Evolutionary conservation across 2,888 invertebrate genomes (phyloP), one percentile per base, ranked within the genome.

Genomic region (Dioctria rufipes): DNA sequence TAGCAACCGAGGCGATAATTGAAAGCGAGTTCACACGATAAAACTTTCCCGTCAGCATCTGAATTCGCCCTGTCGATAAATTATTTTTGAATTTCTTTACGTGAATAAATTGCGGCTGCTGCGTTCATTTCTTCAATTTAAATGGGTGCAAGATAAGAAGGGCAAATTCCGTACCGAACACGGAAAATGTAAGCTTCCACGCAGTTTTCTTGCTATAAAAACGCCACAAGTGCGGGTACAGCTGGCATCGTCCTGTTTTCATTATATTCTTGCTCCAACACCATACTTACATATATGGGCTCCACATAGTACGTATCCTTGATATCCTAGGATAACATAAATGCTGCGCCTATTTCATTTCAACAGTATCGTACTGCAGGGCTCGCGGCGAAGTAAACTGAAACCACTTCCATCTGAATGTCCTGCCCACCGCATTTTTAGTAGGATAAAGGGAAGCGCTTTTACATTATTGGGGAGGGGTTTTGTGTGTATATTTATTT

Each of bases 171-270:
- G 11, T 39, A 6, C 13, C n/a, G 40, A 6, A 46, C 39, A 40
- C 40, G 58, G 5, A 46, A 60, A 60, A 60, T 40, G 60, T 60
- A 75, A 60, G 42, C 60, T 75, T 73, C 6, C 73, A 75, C 73
- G 73, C 73, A 60, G 58, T 75, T 60, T 60, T 75, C 60, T 60
- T 75, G 73, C 73, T 43, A 60, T n/a, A 25, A 60, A 71, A 75
- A 25, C 73, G 49, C 60, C 73, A 60, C 73, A 75, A 75, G 60
- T 75, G 73, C 25, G 2, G 60, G 60, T 75, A 42, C 60, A 75
- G 13, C 54, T 43, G 73, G 58, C 60, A 43, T 75, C 25, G 25
- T 25, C 73, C 73, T 75, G 73, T 75, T 75, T 39, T 37, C 63
- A 37, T 63, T 69, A 69, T 69, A 46, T 49, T 25, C 58, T 75